Percentiles rank a stretch among this genome's conserved stretches.
Conservation (phyloP, 2,113 vertebrate genomes). For the Melanocharis versteri region DNA sequence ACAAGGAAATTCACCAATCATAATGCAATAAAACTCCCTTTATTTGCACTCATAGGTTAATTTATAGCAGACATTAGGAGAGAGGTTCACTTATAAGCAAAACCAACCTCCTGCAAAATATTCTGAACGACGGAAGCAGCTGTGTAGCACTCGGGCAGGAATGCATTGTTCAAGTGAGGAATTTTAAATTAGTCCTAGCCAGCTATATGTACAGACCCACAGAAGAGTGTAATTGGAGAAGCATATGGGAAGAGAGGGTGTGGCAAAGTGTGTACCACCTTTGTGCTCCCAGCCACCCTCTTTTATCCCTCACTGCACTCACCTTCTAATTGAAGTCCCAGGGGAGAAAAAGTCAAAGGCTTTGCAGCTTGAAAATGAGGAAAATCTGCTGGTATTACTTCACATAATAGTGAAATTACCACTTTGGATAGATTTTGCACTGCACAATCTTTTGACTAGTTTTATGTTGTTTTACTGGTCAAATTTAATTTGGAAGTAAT, state of each 20-base stretch:
- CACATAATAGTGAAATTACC: background rate
- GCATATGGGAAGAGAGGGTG: background rate
- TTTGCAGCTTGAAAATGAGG: background rate
- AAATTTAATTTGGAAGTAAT: background rate
- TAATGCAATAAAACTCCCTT: background rate
- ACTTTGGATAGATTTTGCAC: background rate
- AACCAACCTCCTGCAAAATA: background rate
- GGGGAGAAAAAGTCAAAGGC: background rate
- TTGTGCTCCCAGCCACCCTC: background rate
- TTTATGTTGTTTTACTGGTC: background rate
- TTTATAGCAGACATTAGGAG: background rate
- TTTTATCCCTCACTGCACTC: background rate
- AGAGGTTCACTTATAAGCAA: background rate
- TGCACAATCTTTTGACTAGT: background rate
- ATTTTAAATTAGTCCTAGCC: background rate
- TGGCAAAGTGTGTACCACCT: background rate
- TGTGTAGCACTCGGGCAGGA: background rate
- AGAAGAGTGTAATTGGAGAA: background rate
- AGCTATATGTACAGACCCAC: background rate
- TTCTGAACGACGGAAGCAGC: conserved; percentile 11
- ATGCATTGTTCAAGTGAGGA: conserved; percentile 1
- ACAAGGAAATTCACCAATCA: background rate
- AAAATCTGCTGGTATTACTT: background rate
- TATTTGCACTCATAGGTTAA: background rate
- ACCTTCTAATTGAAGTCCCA: background rate